phyloP scores from a whole-genome alignment of 2,797 vertebrate genomes.

The Lemur catta region DNA sequence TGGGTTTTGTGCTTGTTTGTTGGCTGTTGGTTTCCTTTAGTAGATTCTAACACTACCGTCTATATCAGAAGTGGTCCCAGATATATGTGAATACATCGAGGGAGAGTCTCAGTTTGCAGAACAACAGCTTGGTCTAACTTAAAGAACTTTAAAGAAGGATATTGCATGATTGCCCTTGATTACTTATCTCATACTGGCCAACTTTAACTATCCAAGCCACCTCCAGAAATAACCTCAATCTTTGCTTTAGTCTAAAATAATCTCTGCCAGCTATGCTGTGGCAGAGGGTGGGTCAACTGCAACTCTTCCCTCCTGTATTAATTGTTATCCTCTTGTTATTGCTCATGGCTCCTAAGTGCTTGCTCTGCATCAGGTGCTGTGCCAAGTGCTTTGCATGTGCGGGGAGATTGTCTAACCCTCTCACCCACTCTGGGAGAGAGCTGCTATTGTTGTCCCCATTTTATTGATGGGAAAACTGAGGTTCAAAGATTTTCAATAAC shows the following conservation, averaged over 20 bases:
- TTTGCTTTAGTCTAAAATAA: background rate
- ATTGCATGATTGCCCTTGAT: background rate
- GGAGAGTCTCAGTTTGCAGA: background rate
- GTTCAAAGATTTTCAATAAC: background rate
- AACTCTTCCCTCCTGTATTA: background rate
- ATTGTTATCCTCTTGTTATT: background rate
- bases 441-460: background rate
- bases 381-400: accelerated
- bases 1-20: background rate
- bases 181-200: background rate
- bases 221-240: background rate
- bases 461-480: background rate
- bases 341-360: background rate
- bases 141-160: background rate
- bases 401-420: background rate
- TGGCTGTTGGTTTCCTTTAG: background rate
- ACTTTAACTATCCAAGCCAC: background rate
- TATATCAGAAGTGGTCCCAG: background rate
- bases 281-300: background rate
- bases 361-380: background rate
- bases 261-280: background rate
- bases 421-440: background rate
- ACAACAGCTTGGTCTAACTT: background rate
- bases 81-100: background rate
- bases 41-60: background rate